phyloP scores from a whole-genome alignment of 2,113 vertebrate species.

The Prinia subflava region DNA sequence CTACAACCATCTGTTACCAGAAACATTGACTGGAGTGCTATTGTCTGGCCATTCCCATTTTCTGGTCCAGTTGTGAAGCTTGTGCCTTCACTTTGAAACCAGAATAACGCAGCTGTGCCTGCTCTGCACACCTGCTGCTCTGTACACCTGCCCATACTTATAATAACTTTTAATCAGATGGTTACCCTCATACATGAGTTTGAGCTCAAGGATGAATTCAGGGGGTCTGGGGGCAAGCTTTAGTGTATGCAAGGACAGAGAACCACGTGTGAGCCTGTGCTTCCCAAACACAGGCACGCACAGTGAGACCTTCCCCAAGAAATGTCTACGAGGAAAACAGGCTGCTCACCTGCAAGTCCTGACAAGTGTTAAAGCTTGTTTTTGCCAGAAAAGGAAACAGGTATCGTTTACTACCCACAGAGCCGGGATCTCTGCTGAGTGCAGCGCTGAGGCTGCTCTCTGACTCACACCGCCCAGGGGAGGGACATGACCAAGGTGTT shows the following conservation, averaged over 20 bases:
- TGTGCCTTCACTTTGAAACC: background rate
- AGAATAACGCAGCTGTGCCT: background rate
- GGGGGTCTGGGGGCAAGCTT: background rate
- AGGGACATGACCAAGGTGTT: background rate
- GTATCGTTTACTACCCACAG: background rate
- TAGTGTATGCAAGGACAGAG: background rate
- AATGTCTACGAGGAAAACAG: background rate
- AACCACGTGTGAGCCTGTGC: accelerated
- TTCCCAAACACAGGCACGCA: background rate
- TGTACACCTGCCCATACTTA: background rate
- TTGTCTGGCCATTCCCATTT: background rate
- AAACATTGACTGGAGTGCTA: background rate
- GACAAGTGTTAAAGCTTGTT: slow-evolving; percentile 27
- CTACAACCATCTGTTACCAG: background rate
- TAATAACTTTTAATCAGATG: background rate
- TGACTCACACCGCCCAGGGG: background rate
- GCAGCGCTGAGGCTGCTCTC: background rate
- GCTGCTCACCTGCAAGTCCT: slow-evolving; percentile 26
- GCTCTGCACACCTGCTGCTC: background rate
- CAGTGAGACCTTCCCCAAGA: background rate
- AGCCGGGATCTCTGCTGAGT: background rate
- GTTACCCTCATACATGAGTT: background rate
- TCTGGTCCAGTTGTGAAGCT: background rate
- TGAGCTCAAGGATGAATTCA: background rate
- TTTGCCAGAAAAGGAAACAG: slow-evolving; percentile 46